Percentiles rank a stretch among this genome's conserved stretches.
Conservation (phyloP, 2,888 invertebrate species). For the Lissonota sp. region DNA sequence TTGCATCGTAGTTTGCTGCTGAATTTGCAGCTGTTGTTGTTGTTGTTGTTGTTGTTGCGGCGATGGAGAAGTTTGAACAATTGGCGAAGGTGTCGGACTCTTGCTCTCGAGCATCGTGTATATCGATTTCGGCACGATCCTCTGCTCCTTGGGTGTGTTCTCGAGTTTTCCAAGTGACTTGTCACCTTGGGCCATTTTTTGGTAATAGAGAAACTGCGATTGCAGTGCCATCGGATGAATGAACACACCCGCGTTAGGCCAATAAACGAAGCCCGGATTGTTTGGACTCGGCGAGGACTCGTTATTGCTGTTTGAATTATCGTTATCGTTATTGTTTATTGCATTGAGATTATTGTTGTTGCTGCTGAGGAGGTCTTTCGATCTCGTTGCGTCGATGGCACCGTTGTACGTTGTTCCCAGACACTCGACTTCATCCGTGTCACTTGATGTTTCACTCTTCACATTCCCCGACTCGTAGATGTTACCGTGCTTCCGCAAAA, state of each 20-base stretch:
- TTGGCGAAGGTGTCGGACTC: slow-evolving; percentile 67
- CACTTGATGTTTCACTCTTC: slow-evolving; percentile 85
- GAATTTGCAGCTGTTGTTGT: slow-evolving; percentile 78
- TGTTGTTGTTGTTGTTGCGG: slow-evolving; percentile 72
- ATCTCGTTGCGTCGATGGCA: slow-evolving; percentile 57
- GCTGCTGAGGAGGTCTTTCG: slow-evolving; percentile 58
- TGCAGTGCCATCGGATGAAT: slow-evolving; percentile 91
- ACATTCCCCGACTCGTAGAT: slow-evolving; percentile 86
- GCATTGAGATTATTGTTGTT: slow-evolving; percentile 59
- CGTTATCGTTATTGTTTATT: slow-evolving; percentile 69
- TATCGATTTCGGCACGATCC: slow-evolving; percentile 83
- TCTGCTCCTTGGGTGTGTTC: slow-evolving; percentile 74
- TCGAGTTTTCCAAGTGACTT: slow-evolving; percentile 74
- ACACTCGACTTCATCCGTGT: slow-evolving; percentile 84
- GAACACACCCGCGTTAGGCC: slow-evolving; percentile 89
- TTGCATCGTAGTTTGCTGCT: slow-evolving; percentile 56
- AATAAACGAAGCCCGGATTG: slow-evolving; percentile 87
- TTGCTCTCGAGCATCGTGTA: slow-evolving; percentile 81
- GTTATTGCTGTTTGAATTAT: slow-evolving; percentile 79
- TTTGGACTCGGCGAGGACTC: slow-evolving; percentile 78
- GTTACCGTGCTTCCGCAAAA: slow-evolving; percentile 87
- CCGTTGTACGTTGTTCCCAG: slow-evolving; percentile 76
- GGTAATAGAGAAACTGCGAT: slow-evolving; percentile 90
- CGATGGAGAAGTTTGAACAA: slow-evolving; percentile 75
- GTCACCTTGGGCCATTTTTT: slow-evolving; percentile 87